These are phyloP conservation scores for Rhinichthys klamathensis DNA, from an alignment of 2,113 vertebrate species.

Conservation along the genomic window DNA sequence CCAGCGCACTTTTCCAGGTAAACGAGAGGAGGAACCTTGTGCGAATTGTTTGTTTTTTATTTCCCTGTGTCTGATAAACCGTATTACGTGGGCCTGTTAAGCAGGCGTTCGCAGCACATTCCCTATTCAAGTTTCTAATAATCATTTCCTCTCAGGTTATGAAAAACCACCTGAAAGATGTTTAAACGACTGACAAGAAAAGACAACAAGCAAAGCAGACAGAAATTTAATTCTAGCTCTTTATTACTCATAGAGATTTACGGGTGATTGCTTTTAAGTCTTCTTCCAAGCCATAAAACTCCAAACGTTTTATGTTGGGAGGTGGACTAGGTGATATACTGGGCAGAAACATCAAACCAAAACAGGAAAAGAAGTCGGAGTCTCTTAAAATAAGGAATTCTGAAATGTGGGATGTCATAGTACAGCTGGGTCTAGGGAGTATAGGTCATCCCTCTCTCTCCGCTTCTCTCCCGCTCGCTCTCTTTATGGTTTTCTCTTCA, in stretches of 20 bases:
- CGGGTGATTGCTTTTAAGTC: conserved; percentile 71
- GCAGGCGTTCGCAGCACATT: conserved; percentile 24
- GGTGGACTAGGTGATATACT: conserved; percentile 64
- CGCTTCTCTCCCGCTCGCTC: conserved; percentile 22
- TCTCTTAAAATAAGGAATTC: conserved; percentile 62
- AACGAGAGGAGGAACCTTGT: background rate
- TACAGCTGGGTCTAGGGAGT: conserved; percentile 61
- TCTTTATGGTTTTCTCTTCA: background rate
- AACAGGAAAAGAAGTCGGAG: conserved; percentile 73
- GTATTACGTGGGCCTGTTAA: background rate
- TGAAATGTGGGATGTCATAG: conserved; percentile 63
- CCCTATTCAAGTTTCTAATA: background rate
- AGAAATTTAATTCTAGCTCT: conserved; percentile 74
- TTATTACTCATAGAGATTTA: conserved; percentile 78
- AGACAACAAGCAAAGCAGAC: conserved; percentile 68
- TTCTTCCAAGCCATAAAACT: conserved; percentile 75
- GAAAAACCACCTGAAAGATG: conserved; percentile 53
- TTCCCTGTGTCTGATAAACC: background rate
- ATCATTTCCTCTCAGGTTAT: conserved; percentile 28
- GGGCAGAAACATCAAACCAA: conserved; percentile 73
- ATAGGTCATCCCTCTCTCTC: conserved; percentile 28
- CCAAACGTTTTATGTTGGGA: conserved; percentile 58
- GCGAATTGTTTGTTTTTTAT: conserved; percentile 18
- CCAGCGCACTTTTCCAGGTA: conserved; percentile 41
- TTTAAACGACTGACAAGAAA: conserved; percentile 51